A percentile compares a stretch with the other conserved stretches of the same genome.
Evolutionary conservation across 1,140 invertebrate species (phyloP).

Genomic region (Pemphigus obesinymphae): DNA sequence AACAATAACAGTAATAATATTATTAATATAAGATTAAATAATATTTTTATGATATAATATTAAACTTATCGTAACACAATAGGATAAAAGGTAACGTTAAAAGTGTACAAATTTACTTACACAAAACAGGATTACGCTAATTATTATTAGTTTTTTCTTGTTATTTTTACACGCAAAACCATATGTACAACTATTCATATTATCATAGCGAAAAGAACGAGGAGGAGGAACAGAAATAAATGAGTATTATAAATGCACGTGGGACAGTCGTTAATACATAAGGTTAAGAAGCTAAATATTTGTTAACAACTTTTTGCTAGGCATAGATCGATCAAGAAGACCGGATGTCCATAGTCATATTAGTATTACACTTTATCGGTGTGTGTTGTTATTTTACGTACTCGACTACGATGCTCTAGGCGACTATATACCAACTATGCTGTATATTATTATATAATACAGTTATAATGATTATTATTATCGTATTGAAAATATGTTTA

Average conservation of each 20-base stretch:
- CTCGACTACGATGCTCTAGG: not conserved
- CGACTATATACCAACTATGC: not conserved
- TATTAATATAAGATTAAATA: slow-evolving; percentile 7
- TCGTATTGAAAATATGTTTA: no score
- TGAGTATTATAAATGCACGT: not conserved
- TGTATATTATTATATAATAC: not conserved
- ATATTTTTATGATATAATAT: not conserved
- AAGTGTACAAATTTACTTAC: not conserved
- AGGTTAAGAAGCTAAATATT: not conserved
- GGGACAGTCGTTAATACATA: not conserved
- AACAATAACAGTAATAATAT: slow-evolving; percentile 23
- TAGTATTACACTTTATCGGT: not conserved
- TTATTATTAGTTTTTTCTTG: not conserved
- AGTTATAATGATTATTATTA: not conserved
- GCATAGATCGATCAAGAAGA: no score
- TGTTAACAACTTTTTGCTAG: not conserved
- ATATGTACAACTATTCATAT: not conserved
- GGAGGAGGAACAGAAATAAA: not conserved
- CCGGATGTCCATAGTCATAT: not conserved
- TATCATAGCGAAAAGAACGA: not conserved
- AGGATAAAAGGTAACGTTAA: slow-evolving; percentile 32
- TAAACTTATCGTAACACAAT: slow-evolving; percentile 1
- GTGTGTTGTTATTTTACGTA: not conserved
- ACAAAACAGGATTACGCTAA: slow-evolving; percentile 12
- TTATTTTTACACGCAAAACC: not conserved